Evolutionary conservation across 2,888 invertebrate species (phyloP).

Genomic region (Euphydryas editha): DNA sequence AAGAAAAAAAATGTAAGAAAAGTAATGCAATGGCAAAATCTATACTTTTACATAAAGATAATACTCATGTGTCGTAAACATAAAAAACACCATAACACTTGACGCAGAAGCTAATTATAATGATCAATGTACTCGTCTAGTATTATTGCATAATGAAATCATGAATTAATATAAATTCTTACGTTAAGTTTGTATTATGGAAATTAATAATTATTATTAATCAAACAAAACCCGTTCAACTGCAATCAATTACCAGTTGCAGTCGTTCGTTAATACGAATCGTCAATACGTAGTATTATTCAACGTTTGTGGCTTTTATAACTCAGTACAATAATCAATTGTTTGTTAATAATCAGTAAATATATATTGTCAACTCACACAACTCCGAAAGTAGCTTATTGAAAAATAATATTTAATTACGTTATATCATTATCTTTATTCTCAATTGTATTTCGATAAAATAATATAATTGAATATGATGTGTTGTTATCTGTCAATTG

Average conservation of each 20-base stretch:
- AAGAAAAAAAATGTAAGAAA: no score
- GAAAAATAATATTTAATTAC: no score
- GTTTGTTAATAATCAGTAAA: neutral
- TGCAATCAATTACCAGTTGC: conserved; percentile 17
- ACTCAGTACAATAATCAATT: conserved; percentile 7
- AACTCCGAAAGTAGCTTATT: no score
- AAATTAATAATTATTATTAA: conserved; percentile 13
- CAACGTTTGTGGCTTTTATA: conserved; percentile 14
- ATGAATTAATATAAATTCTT: neutral
- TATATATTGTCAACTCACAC: neutral
- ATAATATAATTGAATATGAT: no score
- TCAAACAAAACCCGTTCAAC: conserved; percentile 13
- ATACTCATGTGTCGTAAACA: neutral
- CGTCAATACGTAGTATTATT: conserved; percentile 14
- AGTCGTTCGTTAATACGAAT: conserved; percentile 19
- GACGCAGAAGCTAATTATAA: neutral
- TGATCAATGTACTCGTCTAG: neutral
- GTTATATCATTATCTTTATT: no score
- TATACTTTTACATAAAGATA: neutral
- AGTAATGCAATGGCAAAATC: no score
- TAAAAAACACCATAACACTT: no score
- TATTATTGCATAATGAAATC: neutral
- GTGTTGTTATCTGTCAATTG: no score
- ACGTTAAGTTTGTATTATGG: neutral
- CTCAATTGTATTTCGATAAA: no score